These are phyloP conservation scores for Eilema depressum DNA, from an alignment of 2,888 invertebrate species.

Conservation along the genomic window DNA sequence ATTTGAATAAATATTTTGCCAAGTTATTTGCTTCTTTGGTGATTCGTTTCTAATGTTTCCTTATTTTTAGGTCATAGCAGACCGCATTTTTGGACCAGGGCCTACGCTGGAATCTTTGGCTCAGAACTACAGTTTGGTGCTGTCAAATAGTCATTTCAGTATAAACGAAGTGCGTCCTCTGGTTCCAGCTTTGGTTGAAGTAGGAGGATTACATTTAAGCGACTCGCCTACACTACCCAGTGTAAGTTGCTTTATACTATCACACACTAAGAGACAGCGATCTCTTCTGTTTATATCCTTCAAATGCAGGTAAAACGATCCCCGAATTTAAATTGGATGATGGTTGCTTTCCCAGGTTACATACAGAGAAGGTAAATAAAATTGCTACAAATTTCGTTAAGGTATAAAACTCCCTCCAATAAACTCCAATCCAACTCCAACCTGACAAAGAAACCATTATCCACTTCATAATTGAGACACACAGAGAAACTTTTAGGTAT, in stretches of 20 bases:
- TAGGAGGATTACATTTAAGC: slow-evolving; percentile 86
- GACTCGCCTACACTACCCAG: slow-evolving; percentile 74
- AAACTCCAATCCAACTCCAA: too few species aligned
- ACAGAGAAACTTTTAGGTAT: too few species aligned
- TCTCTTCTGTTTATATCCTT: too few species aligned
- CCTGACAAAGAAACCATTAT: too few species aligned
- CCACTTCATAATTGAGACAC: too few species aligned
- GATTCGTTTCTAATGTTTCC: background rate
- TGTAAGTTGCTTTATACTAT: slow-evolving; percentile 66
- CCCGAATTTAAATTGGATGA: too few species aligned
- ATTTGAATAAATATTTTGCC: too few species aligned
- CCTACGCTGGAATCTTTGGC: slow-evolving; percentile 78
- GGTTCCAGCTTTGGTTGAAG: slow-evolving; percentile 85
- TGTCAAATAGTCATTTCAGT: slow-evolving; percentile 87
- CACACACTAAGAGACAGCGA: background rate
- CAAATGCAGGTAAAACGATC: too few species aligned
- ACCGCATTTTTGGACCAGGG: slow-evolving; percentile 82
- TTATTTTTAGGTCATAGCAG: slow-evolving; percentile 74
- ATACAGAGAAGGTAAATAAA: too few species aligned
- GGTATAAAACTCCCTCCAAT: too few species aligned
- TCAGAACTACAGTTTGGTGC: slow-evolving; percentile 82
- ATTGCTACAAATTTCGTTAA: too few species aligned
- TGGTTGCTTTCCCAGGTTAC: too few species aligned
- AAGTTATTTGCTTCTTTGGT: background rate
- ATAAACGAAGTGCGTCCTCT: slow-evolving; percentile 85